Evolutionary conservation across 2,113 vertebrate species (phyloP).

Genomic region (Regulus satrapa): DNA sequence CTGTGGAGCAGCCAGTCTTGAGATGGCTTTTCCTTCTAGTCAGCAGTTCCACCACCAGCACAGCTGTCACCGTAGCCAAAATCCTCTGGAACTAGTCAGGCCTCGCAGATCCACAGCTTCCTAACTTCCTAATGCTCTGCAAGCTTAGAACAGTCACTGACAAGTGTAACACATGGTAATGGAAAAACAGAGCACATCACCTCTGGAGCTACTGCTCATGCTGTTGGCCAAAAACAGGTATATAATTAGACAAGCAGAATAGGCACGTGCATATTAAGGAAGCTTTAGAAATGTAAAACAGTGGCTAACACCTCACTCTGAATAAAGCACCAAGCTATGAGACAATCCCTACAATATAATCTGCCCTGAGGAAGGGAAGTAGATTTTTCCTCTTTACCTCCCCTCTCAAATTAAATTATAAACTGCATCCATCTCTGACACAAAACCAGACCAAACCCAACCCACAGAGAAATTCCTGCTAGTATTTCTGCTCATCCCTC

Average conservation of each 20-base stretch:
- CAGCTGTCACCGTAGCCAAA: neutral
- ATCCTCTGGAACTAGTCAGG: neutral
- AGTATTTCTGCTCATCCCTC: neutral
- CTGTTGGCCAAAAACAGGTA: neutral
- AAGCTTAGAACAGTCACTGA: neutral
- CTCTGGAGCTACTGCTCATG: neutral
- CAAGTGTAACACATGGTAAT: neutral
- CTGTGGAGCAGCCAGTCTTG: neutral
- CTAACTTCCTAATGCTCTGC: neutral
- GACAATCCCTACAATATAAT: neutral
- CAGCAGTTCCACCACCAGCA: neutral
- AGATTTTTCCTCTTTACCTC: neutral
- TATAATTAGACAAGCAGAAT: neutral
- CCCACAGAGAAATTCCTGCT: neutral
- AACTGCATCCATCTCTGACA: neutral
- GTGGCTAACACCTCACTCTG: constrained; percentile 21
- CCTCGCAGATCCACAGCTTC: neutral
- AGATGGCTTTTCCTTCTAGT: neutral
- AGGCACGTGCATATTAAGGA: neutral
- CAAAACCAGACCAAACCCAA: neutral
- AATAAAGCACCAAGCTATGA: neutral
- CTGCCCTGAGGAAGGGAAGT: neutral
- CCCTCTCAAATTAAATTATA: neutral
- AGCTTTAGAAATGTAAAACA: constrained; percentile 48
- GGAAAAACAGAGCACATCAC: neutral